These are phyloP conservation scores for Myopa testacea DNA, from an alignment of 2,888 invertebrate genomes.

Conservation along the genomic window DNA sequence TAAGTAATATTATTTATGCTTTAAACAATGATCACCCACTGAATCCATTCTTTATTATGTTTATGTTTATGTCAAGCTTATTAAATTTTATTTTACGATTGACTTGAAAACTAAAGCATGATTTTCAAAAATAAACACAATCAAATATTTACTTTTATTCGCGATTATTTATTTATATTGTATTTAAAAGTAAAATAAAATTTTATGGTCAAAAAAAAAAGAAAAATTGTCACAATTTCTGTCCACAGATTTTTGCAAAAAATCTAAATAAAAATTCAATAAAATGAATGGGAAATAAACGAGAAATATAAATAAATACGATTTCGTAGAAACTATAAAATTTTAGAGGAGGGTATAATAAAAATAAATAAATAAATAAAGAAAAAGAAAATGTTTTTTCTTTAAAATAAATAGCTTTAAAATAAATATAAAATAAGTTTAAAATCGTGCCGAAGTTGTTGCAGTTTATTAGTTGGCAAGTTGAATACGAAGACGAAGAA, in stretches of 20 bases:
- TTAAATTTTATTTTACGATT: no score
- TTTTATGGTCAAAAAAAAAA: no score
- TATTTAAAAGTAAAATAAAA: neutral
- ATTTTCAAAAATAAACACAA: no score
- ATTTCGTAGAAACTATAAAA: slow-evolving; percentile 8
- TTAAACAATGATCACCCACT: no score
- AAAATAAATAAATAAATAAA: neutral
- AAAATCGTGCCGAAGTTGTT: neutral
- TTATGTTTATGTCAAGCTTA: no score
- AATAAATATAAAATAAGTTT: neutral
- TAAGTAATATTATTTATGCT: no score
- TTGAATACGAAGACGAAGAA: neutral
- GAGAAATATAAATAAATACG: neutral
- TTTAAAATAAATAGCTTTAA: neutral
- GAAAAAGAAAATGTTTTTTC: neutral
- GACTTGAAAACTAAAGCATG: no score
- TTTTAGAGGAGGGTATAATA: neutral
- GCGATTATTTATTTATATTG: neutral
- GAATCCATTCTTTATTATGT: no score
- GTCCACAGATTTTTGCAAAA: no score
- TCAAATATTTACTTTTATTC: neutral
- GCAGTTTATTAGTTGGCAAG: neutral
- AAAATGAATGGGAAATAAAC: no score
- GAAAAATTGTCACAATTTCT: no score
- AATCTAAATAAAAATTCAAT: no score